These are phyloP conservation scores for Galeopsomyia nigrocyanea DNA, from an alignment of 2,888 invertebrate genomes.

Conservation along the genomic window DNA sequence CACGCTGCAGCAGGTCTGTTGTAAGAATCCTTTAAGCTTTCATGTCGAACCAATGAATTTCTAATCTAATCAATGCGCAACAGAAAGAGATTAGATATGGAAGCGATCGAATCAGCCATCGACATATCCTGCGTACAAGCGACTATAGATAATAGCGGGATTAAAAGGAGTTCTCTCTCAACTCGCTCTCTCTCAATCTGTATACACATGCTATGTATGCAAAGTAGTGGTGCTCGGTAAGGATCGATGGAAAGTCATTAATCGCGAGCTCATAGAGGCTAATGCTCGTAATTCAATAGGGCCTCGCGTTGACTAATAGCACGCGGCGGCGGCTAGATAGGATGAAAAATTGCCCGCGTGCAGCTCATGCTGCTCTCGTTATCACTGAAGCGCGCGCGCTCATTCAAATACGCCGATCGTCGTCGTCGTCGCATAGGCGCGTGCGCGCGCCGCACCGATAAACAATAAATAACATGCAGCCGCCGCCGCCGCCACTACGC, in stretches of 20 bases:
- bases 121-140: neutral
- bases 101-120: neutral
- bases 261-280: conserved; percentile 10
- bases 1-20: too few relatives aligned
- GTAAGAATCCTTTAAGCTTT: neutral
- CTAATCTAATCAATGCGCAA: conserved; percentile 14
- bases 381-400: conserved; percentile 13
- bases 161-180: too few relatives aligned
- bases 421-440: neutral
- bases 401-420: conserved; percentile 15
- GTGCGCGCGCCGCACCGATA: conserved; percentile 18
- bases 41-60: conserved; percentile 3
- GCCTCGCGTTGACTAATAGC: neutral
- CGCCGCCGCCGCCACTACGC: neutral
- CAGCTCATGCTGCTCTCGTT: neutral
- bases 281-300: conserved; percentile 18
- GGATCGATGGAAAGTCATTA: conserved; percentile 21
- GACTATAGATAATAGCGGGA: neutral
- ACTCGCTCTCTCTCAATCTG: too few relatives aligned
- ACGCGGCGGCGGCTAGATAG: neutral
- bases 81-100: conserved; percentile 23
- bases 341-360: neutral
- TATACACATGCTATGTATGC: too few relatives aligned
- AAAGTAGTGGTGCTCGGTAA: neutral
- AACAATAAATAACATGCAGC: conserved; percentile 35